Evolutionary conservation across 2,113 vertebrate species (phyloP), one percentile per base, ranked within the genome.

Genomic region (Osmerus mordax): DNA sequence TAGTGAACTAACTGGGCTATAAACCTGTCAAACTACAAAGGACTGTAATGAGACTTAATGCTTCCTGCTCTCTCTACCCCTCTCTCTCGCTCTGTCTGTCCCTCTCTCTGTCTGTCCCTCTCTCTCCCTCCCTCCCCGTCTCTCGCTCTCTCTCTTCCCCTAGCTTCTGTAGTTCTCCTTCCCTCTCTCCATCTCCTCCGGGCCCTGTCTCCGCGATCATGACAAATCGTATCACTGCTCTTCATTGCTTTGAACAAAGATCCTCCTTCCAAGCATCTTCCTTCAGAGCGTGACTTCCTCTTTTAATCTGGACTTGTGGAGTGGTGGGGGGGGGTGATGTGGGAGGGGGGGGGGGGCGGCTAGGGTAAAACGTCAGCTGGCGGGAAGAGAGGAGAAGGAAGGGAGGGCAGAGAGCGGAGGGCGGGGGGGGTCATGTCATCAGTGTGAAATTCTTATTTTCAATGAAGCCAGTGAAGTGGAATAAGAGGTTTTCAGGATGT

Each of bases 251-350:
- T 64, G 25, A 64, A 64, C 60, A 64, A 64, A 64, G 62, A 62
- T 62, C 23, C 11, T 62, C 23, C 62, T 64, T 64, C 3, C 54
- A 54, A 54, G 4, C 53, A 54, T 54, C 74, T 60, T 70, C 73
- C 70, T 65, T 64, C 32, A 64, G 12, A 65, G 29, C 58, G 81
- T 41, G 4, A 79, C 58, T 75, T 61, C 65, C 47, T 67, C 71
- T 71, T 71, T 59, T 56, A 64, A 64, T 64, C 62, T 59, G 19
- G 47, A 4, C 0, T 70, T 61, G 32, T 4, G 7, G 4, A 72
- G 21, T 19, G 65, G 60, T 23, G 60, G 23, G 13, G 23, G 13
- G 60, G 23, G 13, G 13, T 18, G 25, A 28, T 28, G 25, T 28
- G 25, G 2, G 60, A 25, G 12, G 14, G 23, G 23, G 23, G 12